Evolutionary conservation across 2,888 invertebrate species (phyloP).

Genomic region (Octonoba sinensis): DNA sequence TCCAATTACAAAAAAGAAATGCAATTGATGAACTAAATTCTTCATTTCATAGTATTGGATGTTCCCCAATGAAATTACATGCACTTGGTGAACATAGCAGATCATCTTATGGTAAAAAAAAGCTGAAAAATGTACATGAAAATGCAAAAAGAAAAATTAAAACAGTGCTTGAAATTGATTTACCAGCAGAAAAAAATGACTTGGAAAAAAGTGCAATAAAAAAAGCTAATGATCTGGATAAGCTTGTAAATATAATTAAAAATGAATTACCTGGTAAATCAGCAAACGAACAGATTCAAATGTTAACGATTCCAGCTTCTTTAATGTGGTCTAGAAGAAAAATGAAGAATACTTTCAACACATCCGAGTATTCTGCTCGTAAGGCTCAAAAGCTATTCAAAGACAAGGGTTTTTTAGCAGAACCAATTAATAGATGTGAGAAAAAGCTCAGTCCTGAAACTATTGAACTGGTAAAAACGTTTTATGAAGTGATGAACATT

Average conservation of each 20-base stretch:
- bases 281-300: slow-evolving; percentile 2
- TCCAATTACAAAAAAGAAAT: too few relatives aligned
- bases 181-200: not conserved
- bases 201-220: not conserved
- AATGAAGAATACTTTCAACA: not conserved
- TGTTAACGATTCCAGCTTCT: not conserved
- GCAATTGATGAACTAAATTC: too few relatives aligned
- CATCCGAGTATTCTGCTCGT: slow-evolving; percentile 1
- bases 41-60: too few relatives aligned
- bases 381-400: slow-evolving; percentile 2
- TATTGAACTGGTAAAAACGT: slow-evolving; percentile 10
- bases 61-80: too few relatives aligned
- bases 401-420: slow-evolving; percentile 7
- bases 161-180: slow-evolving; percentile 11
- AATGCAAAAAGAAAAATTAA: not conserved
- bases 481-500: slow-evolving; percentile 17
- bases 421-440: slow-evolving; percentile 14
- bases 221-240: slow-evolving; percentile 10
- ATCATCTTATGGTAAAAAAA: too few relatives aligned
- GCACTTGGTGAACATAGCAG: too few relatives aligned
- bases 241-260: slow-evolving; percentile 7
- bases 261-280: not conserved
- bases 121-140: too few relatives aligned
- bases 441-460: slow-evolving; percentile 14
- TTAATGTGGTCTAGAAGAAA: slow-evolving; percentile 5